These are phyloP conservation scores for Drosophila ananassae DNA, from an alignment of 1,140 invertebrate species.

Conservation along the genomic window DNA sequence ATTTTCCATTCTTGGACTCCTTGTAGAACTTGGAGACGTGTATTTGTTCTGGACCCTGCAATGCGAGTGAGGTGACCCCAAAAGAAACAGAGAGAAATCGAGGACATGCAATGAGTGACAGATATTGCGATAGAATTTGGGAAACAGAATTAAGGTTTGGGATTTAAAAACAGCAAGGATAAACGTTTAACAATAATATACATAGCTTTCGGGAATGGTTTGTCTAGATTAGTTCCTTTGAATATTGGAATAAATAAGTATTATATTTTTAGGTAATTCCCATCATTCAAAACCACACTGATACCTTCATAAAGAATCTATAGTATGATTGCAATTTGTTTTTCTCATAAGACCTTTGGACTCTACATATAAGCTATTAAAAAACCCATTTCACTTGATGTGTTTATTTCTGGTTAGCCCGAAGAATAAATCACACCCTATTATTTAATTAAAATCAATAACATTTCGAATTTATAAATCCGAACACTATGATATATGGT, in stretches of 20 bases:
- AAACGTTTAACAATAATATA: neutral
- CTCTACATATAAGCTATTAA: neutral
- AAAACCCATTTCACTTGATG: neutral
- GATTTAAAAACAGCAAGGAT: neutral
- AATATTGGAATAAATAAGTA: neutral
- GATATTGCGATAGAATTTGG: constrained; percentile 17
- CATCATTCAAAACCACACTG: too few species aligned
- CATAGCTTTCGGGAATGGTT: constrained; percentile 3
- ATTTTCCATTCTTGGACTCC: constrained; percentile 95
- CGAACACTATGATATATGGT: constrained; percentile 58
- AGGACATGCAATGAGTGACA: constrained; percentile 72
- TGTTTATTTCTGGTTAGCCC: constrained; percentile 19
- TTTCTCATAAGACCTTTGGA: neutral
- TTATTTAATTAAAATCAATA: constrained; percentile 60
- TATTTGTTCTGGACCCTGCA: constrained; percentile 94
- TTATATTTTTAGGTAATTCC: too few species aligned
- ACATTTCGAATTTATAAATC: constrained; percentile 37
- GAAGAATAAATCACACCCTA: constrained; percentile 39
- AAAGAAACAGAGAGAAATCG: constrained; percentile 61
- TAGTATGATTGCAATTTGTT: neutral
- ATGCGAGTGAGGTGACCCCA: constrained; percentile 64
- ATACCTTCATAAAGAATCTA: neutral
- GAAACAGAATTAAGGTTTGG: constrained; percentile 3
- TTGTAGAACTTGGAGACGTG: constrained; percentile 96
- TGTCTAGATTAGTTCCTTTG: constrained; percentile 8